Base-by-base conservation (phyloP, 2,113 vertebrate species). In the Probosciger aterrimus region DNA sequence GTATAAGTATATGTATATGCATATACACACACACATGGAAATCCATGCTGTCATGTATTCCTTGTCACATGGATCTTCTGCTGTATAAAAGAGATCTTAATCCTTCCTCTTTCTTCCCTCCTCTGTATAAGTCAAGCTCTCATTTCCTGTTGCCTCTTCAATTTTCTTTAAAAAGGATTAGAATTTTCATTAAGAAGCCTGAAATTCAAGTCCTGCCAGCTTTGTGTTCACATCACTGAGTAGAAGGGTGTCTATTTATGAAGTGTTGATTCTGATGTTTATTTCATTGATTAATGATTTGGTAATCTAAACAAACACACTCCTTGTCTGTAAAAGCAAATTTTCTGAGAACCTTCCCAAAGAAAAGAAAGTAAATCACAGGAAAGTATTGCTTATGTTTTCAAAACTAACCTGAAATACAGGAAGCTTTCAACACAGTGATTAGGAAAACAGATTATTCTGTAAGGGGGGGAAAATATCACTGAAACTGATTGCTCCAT, bases 271-370 rank as follows among this genome's bases (percentile, higher is more conserved):
- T 95, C 65, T 79, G 33, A 57, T 93, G 63, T 8, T 82, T 13
- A 69, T 90, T 93, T 95, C 44, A 60, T 16, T 90, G 85, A 88
- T 80, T 87, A 89, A 79, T 86, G 10, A 31, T 88, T 76, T 80
- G 75, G 18, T 90, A 46, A 76, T 77, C 27, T 82, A 80, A 87
- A 82, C 47, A 95, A 86, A 64, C 28, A 92, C 2, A 27, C 13
- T 83, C 6, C 8, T 63, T 76, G 15, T 15, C 67, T 90, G 8
- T 65, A 82, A 82, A 10, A 46, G 41, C 5, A 92, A 82, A 57
- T 82, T 90, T 93, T 95, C 50, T 77, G 31, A 91, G 25, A 50
- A 4, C 11, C 4, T 85, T n/a, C 19, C 28, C 78, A 55, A 0
- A 77, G 11, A 47, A 37, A 25, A 50, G 60, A 84, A 63, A 64